Base-by-base conservation (phyloP, 2,113 vertebrate genomes). In the Catharus fuscescens region DNA sequence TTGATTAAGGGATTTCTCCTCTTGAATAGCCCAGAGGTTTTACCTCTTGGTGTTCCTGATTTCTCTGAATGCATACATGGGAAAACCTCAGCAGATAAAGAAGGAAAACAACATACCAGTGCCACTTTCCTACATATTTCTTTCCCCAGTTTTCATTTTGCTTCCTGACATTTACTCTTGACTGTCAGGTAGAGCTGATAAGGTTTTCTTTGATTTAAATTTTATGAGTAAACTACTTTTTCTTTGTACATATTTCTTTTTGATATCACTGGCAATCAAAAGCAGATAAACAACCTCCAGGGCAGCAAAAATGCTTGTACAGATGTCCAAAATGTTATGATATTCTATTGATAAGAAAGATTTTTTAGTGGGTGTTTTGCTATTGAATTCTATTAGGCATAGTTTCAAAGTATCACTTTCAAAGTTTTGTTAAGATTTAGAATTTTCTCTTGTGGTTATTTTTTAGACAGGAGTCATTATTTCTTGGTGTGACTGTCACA, bases 321-420 rank as follows among this genome's bases (percentile, higher is more conserved):
- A 29, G 8, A 57, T 88, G 21, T 40, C n/a, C 42, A 88, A 79
- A 79, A 71, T 10, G 3, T 76, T 93, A 42, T n/a, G 31, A 71
- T 20, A 8, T 54, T 77, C 6, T 2, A 40, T 53, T 44, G 14
- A 47, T 32, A 91, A 59, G 18, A 60, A 65, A 53, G 50, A 25
- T 10, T 34, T 69, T 18, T 3, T 12, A 76, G 32, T 23, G 1
- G 1, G 2, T 56, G 4, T 5, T 90, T 73, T 61, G 2, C 1
- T 29, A 25, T 60, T 72, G 19, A 42, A 6, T 87, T 77, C 18
- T 65, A 12, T 16, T 23, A 60, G 6, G 2, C 4, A 52, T 21
- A 32, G 2, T 52, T 86, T 84, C 34, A 36, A 26, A 60, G 28
- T 12, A 40, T 0, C 3, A 25, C 80, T 85, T 80, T 6, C 9